These are phyloP conservation scores for Salvelinus alpinus DNA, from an alignment of 2,113 vertebrate genomes.

Conservation along the genomic window DNA sequence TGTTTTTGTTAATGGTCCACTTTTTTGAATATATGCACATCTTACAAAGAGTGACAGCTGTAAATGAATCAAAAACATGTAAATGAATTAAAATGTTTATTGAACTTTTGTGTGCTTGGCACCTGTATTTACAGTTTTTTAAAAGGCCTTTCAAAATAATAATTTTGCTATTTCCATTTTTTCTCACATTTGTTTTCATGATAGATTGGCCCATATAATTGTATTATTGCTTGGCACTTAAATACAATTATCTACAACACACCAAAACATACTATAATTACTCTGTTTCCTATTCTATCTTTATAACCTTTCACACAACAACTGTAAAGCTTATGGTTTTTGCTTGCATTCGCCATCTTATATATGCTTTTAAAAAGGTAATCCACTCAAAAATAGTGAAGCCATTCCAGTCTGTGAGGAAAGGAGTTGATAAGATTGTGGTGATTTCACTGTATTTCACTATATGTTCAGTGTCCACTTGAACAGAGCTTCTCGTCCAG, in stretches of 20 bases:
- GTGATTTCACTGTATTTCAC: conserved; percentile 23
- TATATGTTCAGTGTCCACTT: conserved; percentile 13
- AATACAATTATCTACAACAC: conserved; percentile 98
- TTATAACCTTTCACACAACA: conserved; percentile 84
- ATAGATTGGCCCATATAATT: conserved; percentile 85
- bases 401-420: conserved; percentile 53
- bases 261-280: conserved; percentile 89
- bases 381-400: conserved; percentile 67
- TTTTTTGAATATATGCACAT: no score
- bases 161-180: conserved; percentile 73
- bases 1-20: no score
- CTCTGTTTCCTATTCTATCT: conserved; percentile 83
- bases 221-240: conserved; percentile 91
- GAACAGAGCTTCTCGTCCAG: background rate
- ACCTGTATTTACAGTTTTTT: conserved; percentile 91
- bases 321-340: conserved; percentile 78
- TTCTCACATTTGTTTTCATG: conserved; percentile 70
- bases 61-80: conserved; percentile 38
- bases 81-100: conserved; percentile 86
- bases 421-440: conserved; percentile 20
- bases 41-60: background rate
- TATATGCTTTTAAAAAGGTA: conserved; percentile 63
- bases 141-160: conserved; percentile 84
- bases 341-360: conserved; percentile 77
- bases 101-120: conserved; percentile 93